Base-by-base conservation (phyloP, 2,797 vertebrate genomes). In the Merluccius polli region DNA sequence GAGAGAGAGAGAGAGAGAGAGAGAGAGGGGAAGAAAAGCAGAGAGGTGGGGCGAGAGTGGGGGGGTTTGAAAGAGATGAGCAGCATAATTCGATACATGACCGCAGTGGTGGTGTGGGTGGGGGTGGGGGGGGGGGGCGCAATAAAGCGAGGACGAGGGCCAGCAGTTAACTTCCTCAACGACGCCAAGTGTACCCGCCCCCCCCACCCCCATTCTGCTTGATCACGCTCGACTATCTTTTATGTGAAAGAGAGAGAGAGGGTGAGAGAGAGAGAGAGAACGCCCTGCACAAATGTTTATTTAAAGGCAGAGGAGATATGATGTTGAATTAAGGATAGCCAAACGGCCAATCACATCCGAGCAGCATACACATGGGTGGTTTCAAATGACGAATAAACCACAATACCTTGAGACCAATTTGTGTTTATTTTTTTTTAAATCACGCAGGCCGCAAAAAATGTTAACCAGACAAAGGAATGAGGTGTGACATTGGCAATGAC, bases 41-140 rank as follows among this genome's bases (percentile, higher is more conserved):
- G 78, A 82, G 75, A 82, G 77, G 78, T 1, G 12, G 36, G 36
- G 36, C 4, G 36, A 16, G 48, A 52, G 48, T 81, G 32, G 81
- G 35, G 82, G 78, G 83, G 76, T 82, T 77, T 79, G 87, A 93
- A 93, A 92, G 67, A 77, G 83, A 89, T 78, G 90, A 90, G 77
- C 90, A 91, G 93, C 93, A 94, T 82, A 94, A 95, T 94, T 92
- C 82, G 93, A 95, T 94, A 92, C 16, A 83, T 83, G 87, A 80
- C 73, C 30, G 8, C 71, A 75, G 87, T 82, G 80, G 81, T 80
- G 87, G 86, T 76, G 65, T 80, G 36, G 52, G 80, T 68, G 81
- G 88, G 88, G 84, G 84, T 71, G 78, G 85, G 33, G 33, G 33
- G 33, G 41, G 41, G 13, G 15, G 15, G n/a, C n/a, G n/a, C n/a